A percentile compares a stretch with the other conserved stretches of the same genome.
Conservation (phyloP, 1,140 invertebrate genomes). For the Laodelphax striatellus region DNA sequence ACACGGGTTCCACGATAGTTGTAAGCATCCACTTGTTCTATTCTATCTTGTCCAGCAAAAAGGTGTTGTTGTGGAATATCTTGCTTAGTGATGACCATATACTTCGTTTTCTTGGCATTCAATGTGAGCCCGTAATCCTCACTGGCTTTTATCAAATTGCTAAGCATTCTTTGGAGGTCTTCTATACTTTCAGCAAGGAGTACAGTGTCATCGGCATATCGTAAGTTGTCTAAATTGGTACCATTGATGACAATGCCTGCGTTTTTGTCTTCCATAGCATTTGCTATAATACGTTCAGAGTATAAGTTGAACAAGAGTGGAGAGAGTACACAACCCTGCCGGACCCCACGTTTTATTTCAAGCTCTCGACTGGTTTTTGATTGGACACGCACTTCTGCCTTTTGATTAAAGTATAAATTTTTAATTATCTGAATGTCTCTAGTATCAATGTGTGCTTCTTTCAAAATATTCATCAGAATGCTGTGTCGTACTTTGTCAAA, state of each 20-base stretch:
- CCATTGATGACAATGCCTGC: not conserved
- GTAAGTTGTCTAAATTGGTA: constrained; percentile 7
- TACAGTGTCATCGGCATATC: constrained; percentile 13
- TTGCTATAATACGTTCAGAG: not conserved
- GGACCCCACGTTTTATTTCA: constrained; percentile 2
- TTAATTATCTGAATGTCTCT: constrained; percentile 1
- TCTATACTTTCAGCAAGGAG: constrained; percentile 12
- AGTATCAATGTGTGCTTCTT: not conserved
- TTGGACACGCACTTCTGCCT: not conserved
- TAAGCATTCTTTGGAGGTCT: constrained; percentile 6
- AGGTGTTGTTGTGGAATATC: not conserved
- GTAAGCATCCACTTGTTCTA: no score
- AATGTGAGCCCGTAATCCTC: constrained; percentile 7
- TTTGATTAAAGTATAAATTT: constrained; percentile 8
- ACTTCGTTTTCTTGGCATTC: constrained; percentile 9
- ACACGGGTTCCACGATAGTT: no score
- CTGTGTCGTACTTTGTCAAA: not conserved
- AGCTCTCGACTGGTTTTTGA: not conserved
- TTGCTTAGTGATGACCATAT: not conserved
- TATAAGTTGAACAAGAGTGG: not conserved
- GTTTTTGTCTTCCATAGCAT: not conserved
- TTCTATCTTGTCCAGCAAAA: no score
- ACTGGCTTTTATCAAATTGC: constrained; percentile 5
- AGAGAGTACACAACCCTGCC: constrained; percentile 9
- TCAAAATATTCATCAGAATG: not conserved